These are phyloP conservation scores for Pelobates cultripes DNA, from an alignment of 2,797 vertebrate genomes.

Conservation along the genomic window DNA sequence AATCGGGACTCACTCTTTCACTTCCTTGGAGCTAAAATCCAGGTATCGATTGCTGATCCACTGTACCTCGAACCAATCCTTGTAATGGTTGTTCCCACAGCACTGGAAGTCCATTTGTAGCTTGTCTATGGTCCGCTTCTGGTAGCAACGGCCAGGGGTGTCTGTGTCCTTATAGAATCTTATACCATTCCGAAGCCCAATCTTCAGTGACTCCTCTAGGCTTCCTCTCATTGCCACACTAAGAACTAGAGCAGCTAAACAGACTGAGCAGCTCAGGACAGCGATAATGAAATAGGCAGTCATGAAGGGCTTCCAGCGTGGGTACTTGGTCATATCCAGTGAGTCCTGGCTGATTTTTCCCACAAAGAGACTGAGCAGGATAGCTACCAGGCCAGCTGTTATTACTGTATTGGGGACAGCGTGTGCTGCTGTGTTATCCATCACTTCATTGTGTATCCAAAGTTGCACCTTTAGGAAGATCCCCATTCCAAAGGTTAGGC, in stretches of 20 bases:
- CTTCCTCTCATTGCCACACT: constrained; percentile 79
- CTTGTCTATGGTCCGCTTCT: constrained; percentile 84
- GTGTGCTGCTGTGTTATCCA: constrained; percentile 79
- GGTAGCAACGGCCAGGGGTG: constrained; percentile 84
- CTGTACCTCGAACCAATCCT: constrained; percentile 89
- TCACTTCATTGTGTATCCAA: constrained; percentile 77
- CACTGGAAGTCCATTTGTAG: constrained; percentile 86
- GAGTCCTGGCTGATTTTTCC: constrained; percentile 80
- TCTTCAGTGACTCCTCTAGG: constrained; percentile 77
- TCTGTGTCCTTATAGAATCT: constrained; percentile 89
- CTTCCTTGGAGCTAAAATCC: constrained; percentile 84
- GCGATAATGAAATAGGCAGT: constrained; percentile 75
- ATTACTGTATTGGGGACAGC: constrained; percentile 82
- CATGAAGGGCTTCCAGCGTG: constrained; percentile 77
- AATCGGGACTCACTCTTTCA: constrained; percentile 78
- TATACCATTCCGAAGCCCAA: constrained; percentile 78
- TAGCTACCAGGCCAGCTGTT: constrained; percentile 75
- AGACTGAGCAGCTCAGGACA: constrained; percentile 76
- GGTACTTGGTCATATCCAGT: constrained; percentile 74
- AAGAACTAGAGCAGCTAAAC: constrained; percentile 76
- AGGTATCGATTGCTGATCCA: constrained; percentile 90
- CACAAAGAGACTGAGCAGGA: constrained; percentile 79
- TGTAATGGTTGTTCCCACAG: constrained; percentile 82
- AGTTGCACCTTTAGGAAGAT: constrained; percentile 81
- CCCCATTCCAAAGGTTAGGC: constrained; percentile 78